phyloP scores from a whole-genome alignment of 1,140 invertebrate genomes.

The Stratiolaelaps scimitus region DNA sequence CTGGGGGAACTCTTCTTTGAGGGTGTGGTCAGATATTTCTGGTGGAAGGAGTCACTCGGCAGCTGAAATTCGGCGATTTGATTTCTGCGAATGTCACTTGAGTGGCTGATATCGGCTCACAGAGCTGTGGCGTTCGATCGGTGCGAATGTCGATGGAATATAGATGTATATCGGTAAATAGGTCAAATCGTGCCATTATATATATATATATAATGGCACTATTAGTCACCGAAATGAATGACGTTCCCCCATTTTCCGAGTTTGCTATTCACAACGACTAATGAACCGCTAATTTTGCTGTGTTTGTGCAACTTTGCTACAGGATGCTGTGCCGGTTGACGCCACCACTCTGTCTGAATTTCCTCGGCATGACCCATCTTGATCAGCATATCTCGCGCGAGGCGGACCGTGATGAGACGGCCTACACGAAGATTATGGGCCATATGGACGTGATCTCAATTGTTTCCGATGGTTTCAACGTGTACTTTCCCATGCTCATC shows the following conservation, averaged over 20 bases:
- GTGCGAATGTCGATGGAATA: too few species aligned
- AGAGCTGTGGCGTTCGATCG: too few species aligned
- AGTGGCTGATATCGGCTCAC: too few species aligned
- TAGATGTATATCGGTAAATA: too few species aligned
- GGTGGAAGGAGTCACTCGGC: background rate
- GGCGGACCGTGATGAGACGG: constrained; percentile 58
- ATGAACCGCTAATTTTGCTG: too few species aligned
- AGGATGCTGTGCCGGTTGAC: constrained; percentile 92
- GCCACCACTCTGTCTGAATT: constrained; percentile 95
- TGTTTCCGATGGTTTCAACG: constrained; percentile 94
- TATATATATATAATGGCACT: too few species aligned
- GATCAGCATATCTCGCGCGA: constrained; percentile 87
- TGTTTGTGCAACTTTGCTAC: constrained; percentile 31
- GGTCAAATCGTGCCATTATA: too few species aligned
- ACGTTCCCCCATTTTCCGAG: too few species aligned
- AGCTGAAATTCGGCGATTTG: constrained; percentile 2
- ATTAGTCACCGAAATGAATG: too few species aligned
- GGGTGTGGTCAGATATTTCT: too few species aligned
- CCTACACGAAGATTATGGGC: constrained; percentile 94
- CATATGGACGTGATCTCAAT: constrained; percentile 97
- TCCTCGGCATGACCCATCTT: constrained; percentile 91
- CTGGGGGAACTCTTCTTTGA: too few species aligned
- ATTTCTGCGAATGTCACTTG: constrained; percentile 32
- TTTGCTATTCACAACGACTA: too few species aligned
- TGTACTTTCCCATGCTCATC: constrained; percentile 96